These are phyloP conservation scores for Drosophila kohkoa DNA, from an alignment of 1,140 invertebrate species.

Conservation along the genomic window DNA sequence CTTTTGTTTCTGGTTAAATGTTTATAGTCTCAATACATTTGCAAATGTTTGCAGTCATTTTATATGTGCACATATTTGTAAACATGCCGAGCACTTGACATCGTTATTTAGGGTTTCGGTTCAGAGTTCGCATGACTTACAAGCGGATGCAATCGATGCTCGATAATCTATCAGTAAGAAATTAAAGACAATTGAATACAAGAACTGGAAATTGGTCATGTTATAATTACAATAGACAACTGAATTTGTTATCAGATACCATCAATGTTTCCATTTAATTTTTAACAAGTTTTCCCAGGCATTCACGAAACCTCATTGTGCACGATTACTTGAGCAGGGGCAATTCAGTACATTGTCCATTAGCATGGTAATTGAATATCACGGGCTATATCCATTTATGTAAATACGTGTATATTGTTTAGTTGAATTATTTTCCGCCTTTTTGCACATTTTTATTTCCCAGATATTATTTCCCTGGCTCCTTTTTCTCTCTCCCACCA, in stretches of 20 bases:
- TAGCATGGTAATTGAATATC: slow-evolving; percentile 77
- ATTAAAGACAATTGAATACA: not conserved
- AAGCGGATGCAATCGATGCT: not conserved
- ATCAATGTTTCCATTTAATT: not conserved
- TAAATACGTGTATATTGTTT: slow-evolving; percentile 83
- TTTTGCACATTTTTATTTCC: slow-evolving; percentile 81
- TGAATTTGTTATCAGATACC: slow-evolving; percentile 1
- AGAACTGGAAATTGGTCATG: not conserved
- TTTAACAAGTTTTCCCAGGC: not conserved
- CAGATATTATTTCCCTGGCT: slow-evolving; percentile 71
- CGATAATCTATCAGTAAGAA: not conserved
- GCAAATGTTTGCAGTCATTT: slow-evolving; percentile 74
- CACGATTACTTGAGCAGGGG: not conserved
- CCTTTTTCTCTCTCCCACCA: slow-evolving; percentile 1
- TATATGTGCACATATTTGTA: slow-evolving; percentile 47
- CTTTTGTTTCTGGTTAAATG: slow-evolving; percentile 56
- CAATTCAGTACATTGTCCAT: slow-evolving; percentile 45
- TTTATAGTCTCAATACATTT: slow-evolving; percentile 75
- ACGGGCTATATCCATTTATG: slow-evolving; percentile 76
- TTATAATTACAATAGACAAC: not conserved
- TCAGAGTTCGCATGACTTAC: slow-evolving; percentile 13
- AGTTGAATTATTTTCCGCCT: slow-evolving; percentile 81
- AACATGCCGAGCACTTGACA: slow-evolving; percentile 6
- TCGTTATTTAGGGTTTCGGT: not conserved
- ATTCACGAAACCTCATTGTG: not conserved